phyloP scores from a whole-genome alignment of 2,797 vertebrate species.

The Emydoidea blandingii region DNA sequence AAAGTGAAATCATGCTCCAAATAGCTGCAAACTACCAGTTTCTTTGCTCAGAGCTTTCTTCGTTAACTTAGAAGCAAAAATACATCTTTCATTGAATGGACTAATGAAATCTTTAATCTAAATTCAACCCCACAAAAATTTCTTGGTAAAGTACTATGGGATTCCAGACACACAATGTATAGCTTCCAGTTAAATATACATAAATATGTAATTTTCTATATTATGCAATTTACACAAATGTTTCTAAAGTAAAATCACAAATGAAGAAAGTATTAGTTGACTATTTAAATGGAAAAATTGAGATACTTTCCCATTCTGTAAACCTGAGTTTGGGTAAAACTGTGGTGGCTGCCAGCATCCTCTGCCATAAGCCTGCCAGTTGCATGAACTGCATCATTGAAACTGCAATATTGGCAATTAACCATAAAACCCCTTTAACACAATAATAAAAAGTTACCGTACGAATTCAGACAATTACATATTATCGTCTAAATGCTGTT shows the following conservation, averaged over 20 bases:
- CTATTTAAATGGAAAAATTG: neutral
- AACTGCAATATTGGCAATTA: neutral
- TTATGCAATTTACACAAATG: neutral
- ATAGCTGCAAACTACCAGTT: too few relatives aligned
- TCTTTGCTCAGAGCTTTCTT: too few relatives aligned
- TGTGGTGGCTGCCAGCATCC: neutral
- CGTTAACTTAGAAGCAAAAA: too few relatives aligned
- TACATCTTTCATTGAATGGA: neutral
- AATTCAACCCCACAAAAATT: neutral
- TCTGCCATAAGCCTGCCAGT: neutral
- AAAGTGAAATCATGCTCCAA: too few relatives aligned
- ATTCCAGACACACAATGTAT: neutral
- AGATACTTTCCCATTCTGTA: neutral
- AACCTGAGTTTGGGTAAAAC: neutral
- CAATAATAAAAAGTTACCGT: neutral
- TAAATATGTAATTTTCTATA: neutral
- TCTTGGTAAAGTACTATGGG: neutral
- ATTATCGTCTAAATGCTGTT: neutral
- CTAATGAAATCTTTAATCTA: neutral
- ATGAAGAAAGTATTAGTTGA: neutral
- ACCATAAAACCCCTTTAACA: neutral
- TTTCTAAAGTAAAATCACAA: neutral
- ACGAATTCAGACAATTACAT: neutral
- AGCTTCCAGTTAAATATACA: neutral
- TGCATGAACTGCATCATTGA: neutral